Evolutionary conservation across 2,113 vertebrate species (phyloP), one percentile per base, ranked within the genome.

Genomic region (Pomatostomus ruficeps): DNA sequence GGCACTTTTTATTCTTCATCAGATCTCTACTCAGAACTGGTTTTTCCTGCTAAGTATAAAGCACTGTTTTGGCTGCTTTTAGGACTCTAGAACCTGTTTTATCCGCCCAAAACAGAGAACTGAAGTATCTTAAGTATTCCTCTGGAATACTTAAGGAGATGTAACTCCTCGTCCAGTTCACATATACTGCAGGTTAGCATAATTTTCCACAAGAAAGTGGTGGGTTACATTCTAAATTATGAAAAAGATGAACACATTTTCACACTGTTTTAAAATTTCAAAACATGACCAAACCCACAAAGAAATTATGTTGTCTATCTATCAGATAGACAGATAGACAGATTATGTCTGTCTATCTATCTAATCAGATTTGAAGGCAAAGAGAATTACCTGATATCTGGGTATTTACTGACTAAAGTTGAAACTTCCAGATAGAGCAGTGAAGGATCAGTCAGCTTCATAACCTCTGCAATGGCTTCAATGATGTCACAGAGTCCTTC

Each of bases 401-500:
- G 99, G 57, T 99, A 99, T 93, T 99, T 99, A 88, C 98, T 99
- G 95, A 99, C 99, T 95, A 99, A 98, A 4, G 99, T 99, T 54
- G 99, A 99, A 85, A 99, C 99, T 96, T 99, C 99, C 85, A 99
- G 97, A 88, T 99, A 99, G 40, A 99, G 98, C 61, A 99, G 98
- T 2, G 99, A 99, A n/a, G 99, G 99, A 93, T 99, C 99, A 4
- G 99, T 99, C 55, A 99, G 98, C 95, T 99, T 99, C 81, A 99
- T 99, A 38, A 99, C 99, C 75, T 99, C 99, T 9, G 99, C 99
- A 12, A 99, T 98, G 23, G 99, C 99, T 59, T 98, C 59, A 68
- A 99, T 99, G 43, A 99, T 98, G 17, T 98, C 98, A 85, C 99
- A 99, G 35, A 99, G 98, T 33, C 97, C 97, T 55, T 99, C 99